Percentiles rank a stretch among this genome's conserved stretches.
Evolutionary conservation across 2,888 invertebrate species (phyloP).

Genomic region (Cephonodes hylas): DNA sequence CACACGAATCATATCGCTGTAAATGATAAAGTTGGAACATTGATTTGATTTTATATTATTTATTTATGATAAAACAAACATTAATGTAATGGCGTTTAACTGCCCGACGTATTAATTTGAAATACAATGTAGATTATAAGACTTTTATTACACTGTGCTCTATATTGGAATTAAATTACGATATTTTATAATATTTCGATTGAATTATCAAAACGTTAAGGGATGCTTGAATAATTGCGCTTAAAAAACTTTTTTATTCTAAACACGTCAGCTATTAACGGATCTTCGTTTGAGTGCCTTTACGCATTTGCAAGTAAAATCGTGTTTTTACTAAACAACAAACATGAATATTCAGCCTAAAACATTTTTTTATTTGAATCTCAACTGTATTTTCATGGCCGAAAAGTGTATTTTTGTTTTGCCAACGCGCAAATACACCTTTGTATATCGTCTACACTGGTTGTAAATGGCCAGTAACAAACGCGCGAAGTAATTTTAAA

Average conservation of each 20-base stretch:
- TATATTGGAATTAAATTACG: background rate
- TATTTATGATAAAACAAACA: too few relatives aligned
- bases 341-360: constrained; percentile 18
- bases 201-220: background rate
- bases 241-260: constrained; percentile 43
- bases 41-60: background rate
- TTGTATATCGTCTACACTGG: constrained; percentile 24
- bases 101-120: too few relatives aligned
- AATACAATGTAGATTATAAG: background rate
- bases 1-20: background rate
- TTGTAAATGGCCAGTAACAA: constrained; percentile 33
- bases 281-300: constrained; percentile 40
- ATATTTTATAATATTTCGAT: background rate
- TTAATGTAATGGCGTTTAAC: too few relatives aligned
- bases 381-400: constrained; percentile 13
- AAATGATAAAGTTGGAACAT: background rate
- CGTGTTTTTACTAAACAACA: constrained; percentile 36
- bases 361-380: constrained; percentile 11
- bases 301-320: constrained; percentile 54
- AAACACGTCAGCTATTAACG: constrained; percentile 42
- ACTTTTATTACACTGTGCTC: background rate
- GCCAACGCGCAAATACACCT: background rate
- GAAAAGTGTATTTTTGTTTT: background rate
- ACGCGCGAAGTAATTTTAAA: constrained; percentile 24
- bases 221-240: background rate